Conservation (phyloP, 2,888 invertebrate species). For the Scaeva pyrastri region DNA sequence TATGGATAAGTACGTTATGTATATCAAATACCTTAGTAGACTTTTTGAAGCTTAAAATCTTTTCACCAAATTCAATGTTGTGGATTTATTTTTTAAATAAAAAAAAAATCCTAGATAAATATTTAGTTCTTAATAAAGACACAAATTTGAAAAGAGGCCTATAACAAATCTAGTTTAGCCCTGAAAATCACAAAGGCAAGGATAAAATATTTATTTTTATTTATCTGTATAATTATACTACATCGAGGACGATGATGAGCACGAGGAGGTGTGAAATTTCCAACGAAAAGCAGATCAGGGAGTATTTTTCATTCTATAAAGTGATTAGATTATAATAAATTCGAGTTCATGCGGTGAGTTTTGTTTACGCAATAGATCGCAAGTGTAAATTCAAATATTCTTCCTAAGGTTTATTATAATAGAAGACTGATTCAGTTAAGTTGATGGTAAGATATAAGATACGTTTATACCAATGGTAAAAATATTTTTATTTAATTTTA, state of each 20-base stretch:
- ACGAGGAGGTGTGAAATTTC: slow-evolving; percentile 64
- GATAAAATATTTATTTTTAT: slow-evolving; percentile 73
- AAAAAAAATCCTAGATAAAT: no score
- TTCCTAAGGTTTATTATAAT: neutral
- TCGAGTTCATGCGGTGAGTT: slow-evolving; percentile 67
- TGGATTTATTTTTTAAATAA: no score
- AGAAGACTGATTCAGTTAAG: neutral
- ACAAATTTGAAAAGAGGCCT: no score
- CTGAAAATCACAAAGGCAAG: slow-evolving; percentile 5
- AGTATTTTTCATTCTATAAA: slow-evolving; percentile 66
- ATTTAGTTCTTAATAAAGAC: no score
- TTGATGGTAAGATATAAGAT: neutral
- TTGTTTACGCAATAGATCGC: slow-evolving; percentile 69
- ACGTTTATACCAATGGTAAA: neutral
- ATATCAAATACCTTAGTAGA: no score
- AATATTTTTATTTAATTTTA: slow-evolving; percentile 44
- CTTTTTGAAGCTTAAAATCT: no score
- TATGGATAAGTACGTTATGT: no score
- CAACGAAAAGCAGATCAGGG: slow-evolving; percentile 69
- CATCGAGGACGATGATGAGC: slow-evolving; percentile 24
- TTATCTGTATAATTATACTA: slow-evolving; percentile 63
- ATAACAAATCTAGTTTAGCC: slow-evolving; percentile 1
- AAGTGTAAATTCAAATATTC: slow-evolving; percentile 63
- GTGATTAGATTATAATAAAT: slow-evolving; percentile 76
- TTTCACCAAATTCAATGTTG: no score